A percentile compares a stretch with the other conserved stretches of the same genome.
Evolutionary conservation across 2,888 invertebrate species (phyloP).

Genomic region (Nephrotoma appendiculata): DNA sequence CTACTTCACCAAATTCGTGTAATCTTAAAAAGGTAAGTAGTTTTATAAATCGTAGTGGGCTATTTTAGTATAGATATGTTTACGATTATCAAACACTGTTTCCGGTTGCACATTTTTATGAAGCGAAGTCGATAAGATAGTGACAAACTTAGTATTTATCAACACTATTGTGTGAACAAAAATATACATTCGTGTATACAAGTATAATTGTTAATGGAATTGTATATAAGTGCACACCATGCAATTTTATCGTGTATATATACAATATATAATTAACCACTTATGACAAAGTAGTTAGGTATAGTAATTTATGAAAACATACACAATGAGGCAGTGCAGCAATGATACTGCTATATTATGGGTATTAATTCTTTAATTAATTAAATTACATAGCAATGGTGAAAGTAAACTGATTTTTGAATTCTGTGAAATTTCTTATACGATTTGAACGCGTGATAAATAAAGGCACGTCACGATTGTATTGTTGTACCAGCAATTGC

Average conservation of each 20-base stretch:
- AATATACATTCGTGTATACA: neutral
- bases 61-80: neutral
- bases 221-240: neutral
- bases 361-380: neutral
- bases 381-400: neutral
- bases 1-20: neutral
- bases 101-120: neutral
- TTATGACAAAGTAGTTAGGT: neutral
- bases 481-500: too few species aligned
- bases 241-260: neutral
- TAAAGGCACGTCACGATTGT: neutral
- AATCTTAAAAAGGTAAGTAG: neutral
- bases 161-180: neutral
- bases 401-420: neutral
- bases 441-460: neutral
- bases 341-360: neutral
- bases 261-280: neutral
- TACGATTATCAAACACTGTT: neutral
- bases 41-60: neutral
- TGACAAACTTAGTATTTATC: neutral
- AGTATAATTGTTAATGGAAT: neutral
- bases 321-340: neutral
- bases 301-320: neutral
- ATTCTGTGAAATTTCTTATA: neutral
- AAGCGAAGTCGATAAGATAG: neutral